phyloP scores from a whole-genome alignment of 2,888 invertebrate species.

The Cataglyphis altisquamis region DNA sequence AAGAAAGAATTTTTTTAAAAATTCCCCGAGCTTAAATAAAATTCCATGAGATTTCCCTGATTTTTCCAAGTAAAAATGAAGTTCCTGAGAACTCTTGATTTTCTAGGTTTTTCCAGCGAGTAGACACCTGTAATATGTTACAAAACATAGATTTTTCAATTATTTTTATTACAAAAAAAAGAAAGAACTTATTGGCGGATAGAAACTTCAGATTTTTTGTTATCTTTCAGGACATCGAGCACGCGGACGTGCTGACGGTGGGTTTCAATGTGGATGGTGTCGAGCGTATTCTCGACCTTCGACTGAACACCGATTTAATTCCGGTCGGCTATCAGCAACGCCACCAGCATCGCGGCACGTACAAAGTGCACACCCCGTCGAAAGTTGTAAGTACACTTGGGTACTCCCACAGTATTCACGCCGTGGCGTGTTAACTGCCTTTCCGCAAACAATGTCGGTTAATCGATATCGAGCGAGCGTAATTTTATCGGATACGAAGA shows the following conservation, averaged over 20 bases:
- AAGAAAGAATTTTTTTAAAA: no score
- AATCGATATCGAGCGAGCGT: constrained; percentile 43
- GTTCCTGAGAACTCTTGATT: no score
- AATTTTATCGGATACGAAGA: constrained; percentile 14
- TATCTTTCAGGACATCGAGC: constrained; percentile 86
- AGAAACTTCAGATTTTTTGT: not conserved
- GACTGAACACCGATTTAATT: constrained; percentile 91
- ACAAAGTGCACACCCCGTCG: constrained; percentile 85
- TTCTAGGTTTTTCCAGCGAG: no score
- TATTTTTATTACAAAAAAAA: no score
- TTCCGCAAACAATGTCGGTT: constrained; percentile 45
- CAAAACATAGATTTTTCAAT: not conserved
- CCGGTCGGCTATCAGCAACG: constrained; percentile 89
- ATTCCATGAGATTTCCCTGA: no score
- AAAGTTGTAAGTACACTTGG: constrained; percentile 84
- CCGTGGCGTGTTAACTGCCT: constrained; percentile 40
- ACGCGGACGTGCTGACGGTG: constrained; percentile 88
- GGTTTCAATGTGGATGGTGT: constrained; percentile 90
- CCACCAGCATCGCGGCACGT: constrained; percentile 86
- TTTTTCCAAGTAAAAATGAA: no score
- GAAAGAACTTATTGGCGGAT: not conserved
- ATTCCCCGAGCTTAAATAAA: no score
- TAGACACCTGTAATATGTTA: no score
- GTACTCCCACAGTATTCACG: constrained; percentile 17
- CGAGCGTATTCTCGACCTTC: constrained; percentile 90